Evolutionary conservation across 2,113 vertebrate genomes (phyloP), one percentile per base, ranked within the genome.

Genomic region (Montifringilla adamsi): DNA sequence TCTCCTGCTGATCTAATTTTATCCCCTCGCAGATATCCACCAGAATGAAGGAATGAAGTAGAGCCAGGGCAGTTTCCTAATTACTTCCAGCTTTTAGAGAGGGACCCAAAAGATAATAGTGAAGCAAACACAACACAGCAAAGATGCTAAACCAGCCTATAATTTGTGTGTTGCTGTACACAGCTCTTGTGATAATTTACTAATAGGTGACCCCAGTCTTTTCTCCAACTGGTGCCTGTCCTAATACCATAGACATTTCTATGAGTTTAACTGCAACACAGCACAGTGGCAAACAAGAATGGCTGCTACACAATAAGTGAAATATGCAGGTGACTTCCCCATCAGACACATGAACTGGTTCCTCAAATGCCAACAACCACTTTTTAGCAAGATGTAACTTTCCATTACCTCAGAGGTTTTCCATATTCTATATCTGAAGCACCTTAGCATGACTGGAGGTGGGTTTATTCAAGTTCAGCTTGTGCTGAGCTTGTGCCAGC

Each of bases 1-100:
- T 83, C 87, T 95, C 33, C 68, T 44, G 47, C 75, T 77, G 68
- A 81, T 93, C 88, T 97, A 95, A 95, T 93, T 96, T 95, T 95
- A 94, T 84, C 64, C 68, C 68, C 90, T 72, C 11, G 0, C 68
- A 94, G 76, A 92, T 69, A 91, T 64, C 76, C 47, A 93, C 56
- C 83, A 90, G 83, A 64, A 78, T 10, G n/a, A 90, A 96, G 50
- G 80, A 90, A 89, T 52, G 69, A 93, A 90, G 41, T 33, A 44
- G 35, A 96, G 84, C 64, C 85, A 64, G 76, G 35, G 52, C 56
- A 72, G 66, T 81, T 87, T 74, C 39, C 62, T 85, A 95, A 86
- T 94, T 86, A 75, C 79, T 90, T 94, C 79, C 92, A 96, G 76
- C n/a, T 92, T 60, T 84, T 35, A 74, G 64, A 85, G n/a, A 83